Conservation (phyloP, 2,797 vertebrate genomes). For the Hydrophis major region DNA sequence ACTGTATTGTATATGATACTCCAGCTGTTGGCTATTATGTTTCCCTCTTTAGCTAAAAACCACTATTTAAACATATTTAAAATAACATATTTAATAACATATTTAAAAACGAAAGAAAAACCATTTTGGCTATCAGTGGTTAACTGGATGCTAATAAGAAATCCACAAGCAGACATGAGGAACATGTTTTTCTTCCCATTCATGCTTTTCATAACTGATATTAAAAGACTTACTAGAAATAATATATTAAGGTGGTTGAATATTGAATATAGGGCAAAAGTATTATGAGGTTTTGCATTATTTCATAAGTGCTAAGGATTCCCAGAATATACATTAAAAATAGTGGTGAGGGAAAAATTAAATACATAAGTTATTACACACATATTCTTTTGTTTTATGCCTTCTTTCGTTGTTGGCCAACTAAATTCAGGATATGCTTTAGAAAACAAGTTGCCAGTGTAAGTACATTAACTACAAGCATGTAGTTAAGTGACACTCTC, state of each 20-base stretch:
- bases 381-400: background rate
- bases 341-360: conserved; percentile 3
- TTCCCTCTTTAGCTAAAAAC: conserved; percentile 43
- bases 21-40: conserved; percentile 46
- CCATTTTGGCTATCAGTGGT: conserved; percentile 11
- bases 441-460: background rate
- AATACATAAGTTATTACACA: background rate
- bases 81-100: background rate
- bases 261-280: background rate
- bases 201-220: background rate
- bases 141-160: conserved; percentile 17
- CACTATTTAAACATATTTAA: background rate
- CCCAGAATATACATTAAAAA: conserved; percentile 9
- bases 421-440: background rate
- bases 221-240: background rate
- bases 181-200: background rate
- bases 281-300: conserved; percentile 16
- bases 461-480: background rate
- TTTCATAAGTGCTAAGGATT: background rate
- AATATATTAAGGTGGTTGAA: background rate
- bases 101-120: conserved; percentile 18
- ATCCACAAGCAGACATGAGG: background rate
- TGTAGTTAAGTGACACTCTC: background rate
- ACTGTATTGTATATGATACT: conserved; percentile 57
- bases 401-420: background rate